Evolutionary conservation across 2,888 invertebrate genomes (phyloP), one percentile per base, ranked within the genome.

Genomic region (Melangyna quadrimaculata): DNA sequence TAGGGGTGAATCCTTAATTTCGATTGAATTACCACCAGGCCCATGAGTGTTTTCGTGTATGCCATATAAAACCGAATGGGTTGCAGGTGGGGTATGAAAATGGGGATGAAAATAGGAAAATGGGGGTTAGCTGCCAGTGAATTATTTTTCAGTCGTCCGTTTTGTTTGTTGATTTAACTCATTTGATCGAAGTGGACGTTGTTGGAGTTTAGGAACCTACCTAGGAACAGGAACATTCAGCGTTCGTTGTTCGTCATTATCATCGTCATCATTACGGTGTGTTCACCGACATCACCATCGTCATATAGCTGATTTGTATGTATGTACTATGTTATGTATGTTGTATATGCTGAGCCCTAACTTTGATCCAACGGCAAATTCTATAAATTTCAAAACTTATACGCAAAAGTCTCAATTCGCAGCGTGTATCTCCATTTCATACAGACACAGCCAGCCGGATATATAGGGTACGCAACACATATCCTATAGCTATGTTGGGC

Each of bases 331-430:
- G n/a, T n/a, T n/a, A 22, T 9, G 3, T 48, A 48, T 8, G 10
- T 1, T 24, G 10, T 78, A 43, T 51, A 32, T 72, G 70, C 32
- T 48, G 43, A 37, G 32, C 55, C 55, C 72, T 45, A 78, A 70
- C 73, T 81, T 57, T 45, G 65, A 59, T 78, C 77, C 67, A 71
- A 73, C 81, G 81, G 86, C 86, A 86, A 80, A 86, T 86, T 81
- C 86, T 86, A 86, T 86, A 86, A 86, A 86, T 86, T 86, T 86
- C 80, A 86, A 84, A 86, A 86, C 80, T 86, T 86, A 86, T 81
- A 80, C 86, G 73, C 81, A 86, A 79, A 86, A 80, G 86, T 86
- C 81, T 86, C 86, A 86, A 86, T 86, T 70, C 80, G 81, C 78
- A 81, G 57, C 70, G 55, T 57, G 9, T 59, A 59, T 59, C 59